A percentile compares a stretch with the other conserved stretches of the same genome.
Evolutionary conservation across 2,888 invertebrate genomes (phyloP).

Genomic region (Chymomyza procnemis): DNA sequence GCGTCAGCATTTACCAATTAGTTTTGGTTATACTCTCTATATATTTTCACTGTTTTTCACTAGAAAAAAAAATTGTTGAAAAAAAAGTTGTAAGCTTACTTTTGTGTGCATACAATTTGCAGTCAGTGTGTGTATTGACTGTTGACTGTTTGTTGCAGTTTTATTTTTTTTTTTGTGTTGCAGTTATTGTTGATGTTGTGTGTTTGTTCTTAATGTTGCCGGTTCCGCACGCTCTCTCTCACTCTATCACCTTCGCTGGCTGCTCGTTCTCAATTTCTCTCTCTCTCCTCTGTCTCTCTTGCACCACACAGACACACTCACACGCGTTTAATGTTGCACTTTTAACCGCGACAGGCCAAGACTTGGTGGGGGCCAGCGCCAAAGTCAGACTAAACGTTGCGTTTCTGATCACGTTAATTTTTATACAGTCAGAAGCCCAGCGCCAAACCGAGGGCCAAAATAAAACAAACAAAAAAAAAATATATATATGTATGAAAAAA

Average conservation of each 20-base stretch:
- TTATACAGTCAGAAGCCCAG: constrained; percentile 49
- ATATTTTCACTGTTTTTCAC: neutral
- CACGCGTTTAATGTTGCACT: constrained; percentile 4
- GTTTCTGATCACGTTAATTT: constrained; percentile 66
- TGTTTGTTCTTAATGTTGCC: neutral
- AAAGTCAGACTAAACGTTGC: constrained; percentile 65
- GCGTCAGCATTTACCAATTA: too few relatives aligned
- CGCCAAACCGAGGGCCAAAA: constrained; percentile 34
- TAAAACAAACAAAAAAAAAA: constrained; percentile 24
- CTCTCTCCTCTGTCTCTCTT: neutral
- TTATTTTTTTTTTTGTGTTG: too few relatives aligned
- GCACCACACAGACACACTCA: neutral
- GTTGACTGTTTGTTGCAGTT: neutral
- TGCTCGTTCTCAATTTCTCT: too few relatives aligned
- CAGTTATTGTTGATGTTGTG: neutral
- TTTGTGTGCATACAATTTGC: neutral
- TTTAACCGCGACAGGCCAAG: constrained; percentile 19
- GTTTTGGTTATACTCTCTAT: neutral
- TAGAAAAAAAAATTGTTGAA: neutral
- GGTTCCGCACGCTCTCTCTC: neutral
- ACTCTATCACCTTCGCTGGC: neutral
- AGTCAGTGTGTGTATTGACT: neutral
- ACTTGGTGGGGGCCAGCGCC: constrained; percentile 53
- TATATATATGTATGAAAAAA: constrained; percentile 36
- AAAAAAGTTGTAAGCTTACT: neutral